Evolutionary conservation across 2,888 invertebrate genomes (phyloP).

Genomic region (Parascotia fuliginaria): DNA sequence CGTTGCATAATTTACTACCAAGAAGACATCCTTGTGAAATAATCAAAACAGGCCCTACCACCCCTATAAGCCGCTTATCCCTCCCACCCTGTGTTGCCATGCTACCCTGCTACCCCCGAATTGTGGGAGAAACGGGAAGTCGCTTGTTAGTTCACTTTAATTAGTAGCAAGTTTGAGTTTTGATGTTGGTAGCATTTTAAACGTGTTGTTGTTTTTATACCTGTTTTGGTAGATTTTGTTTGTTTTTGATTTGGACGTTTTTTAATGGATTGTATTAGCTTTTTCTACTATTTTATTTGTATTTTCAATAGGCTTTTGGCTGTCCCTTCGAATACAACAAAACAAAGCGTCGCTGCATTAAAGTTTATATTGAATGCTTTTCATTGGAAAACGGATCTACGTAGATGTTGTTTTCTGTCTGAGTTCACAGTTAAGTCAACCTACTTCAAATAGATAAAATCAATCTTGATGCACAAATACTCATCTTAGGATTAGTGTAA

Average conservation of each 20-base stretch:
- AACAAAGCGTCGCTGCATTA: too few relatives aligned
- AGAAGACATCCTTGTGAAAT: conserved; percentile 83
- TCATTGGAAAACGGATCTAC: too few relatives aligned
- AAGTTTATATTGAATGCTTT: too few relatives aligned
- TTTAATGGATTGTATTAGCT: too few relatives aligned
- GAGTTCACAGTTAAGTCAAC: too few relatives aligned
- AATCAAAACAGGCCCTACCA: conserved; percentile 80
- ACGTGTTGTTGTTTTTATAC: conserved; percentile 43
- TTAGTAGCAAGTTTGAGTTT: conserved; percentile 75
- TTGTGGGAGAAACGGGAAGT: conserved; percentile 70
- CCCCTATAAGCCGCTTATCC: conserved; percentile 78
- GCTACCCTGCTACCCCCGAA: conserved; percentile 59
- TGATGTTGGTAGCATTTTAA: conserved; percentile 58
- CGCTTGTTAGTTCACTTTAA: conserved; percentile 81
- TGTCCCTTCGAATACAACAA: too few relatives aligned
- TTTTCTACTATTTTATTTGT: too few relatives aligned
- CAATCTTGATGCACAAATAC: too few relatives aligned
- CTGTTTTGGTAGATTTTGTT: conserved; percentile 26
- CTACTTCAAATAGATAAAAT: too few relatives aligned
- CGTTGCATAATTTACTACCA: conserved; percentile 83
- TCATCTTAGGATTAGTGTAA: too few relatives aligned
- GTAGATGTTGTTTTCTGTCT: too few relatives aligned
- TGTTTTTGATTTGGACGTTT: not conserved
- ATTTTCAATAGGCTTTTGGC: too few relatives aligned
- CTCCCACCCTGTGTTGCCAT: conserved; percentile 57